Evolutionary conservation across 2,797 vertebrate species (phyloP).

Genomic region (Artibeus jamaicensis): DNA sequence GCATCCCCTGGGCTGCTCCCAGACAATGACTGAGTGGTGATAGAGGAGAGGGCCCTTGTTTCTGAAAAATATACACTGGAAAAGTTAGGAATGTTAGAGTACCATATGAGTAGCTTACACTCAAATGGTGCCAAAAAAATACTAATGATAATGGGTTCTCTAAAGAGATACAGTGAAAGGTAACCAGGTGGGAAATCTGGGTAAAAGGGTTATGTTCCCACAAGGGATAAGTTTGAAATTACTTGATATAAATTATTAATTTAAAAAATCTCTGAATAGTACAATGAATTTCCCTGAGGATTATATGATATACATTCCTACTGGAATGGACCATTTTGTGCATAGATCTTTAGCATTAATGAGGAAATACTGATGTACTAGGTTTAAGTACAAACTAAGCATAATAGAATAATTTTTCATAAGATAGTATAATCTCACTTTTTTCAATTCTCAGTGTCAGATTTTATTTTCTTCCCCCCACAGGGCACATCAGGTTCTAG

Average conservation of each 20-base stretch:
- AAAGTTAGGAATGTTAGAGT: background rate
- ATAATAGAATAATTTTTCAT: background rate
- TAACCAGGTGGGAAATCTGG: background rate
- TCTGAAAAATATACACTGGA: background rate
- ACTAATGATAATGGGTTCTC: background rate
- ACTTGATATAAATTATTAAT: conserved; percentile 15
- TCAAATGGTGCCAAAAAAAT: background rate
- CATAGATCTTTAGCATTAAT: background rate
- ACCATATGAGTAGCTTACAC: background rate
- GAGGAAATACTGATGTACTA: background rate
- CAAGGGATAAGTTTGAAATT: background rate
- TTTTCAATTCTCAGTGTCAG: background rate
- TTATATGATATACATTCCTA: background rate
- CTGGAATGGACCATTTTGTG: background rate
- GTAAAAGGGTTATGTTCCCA: background rate
- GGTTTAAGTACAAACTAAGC: background rate
- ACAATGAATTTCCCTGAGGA: background rate
- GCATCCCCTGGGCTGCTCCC: background rate
- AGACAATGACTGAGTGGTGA: background rate
- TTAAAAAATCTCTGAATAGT: background rate
- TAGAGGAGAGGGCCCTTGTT: background rate
- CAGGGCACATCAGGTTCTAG: background rate
- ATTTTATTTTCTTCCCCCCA: background rate
- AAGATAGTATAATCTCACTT: background rate
- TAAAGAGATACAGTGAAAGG: background rate